Evolutionary conservation across 2,888 invertebrate genomes (phyloP), one percentile per base, ranked within the genome.

Genomic region (Parnassius smintheus): DNA sequence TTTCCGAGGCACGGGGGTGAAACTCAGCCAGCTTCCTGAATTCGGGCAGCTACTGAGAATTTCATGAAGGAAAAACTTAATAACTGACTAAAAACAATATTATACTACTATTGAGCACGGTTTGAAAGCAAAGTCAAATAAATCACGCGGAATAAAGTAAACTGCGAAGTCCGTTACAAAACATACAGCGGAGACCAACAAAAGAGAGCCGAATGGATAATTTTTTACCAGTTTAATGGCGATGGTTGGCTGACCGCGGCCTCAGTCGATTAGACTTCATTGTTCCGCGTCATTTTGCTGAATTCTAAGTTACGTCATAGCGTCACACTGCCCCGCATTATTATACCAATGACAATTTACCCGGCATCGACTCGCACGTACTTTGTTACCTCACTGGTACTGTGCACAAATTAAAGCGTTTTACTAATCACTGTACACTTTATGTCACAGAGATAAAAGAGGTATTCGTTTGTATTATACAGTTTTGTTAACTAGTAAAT

Each of bases 241-340:
- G 41, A 18, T 49, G 57, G 41, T 57, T 48, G 50, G 50, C 13
- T 57, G 41, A 13, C 13, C 49, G 49, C 57, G 35, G 41, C 53
- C 41, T 42, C 57, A 42, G 57, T 41, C 82, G 84, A 88, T 86
- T 86, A 85, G 78, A 2, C 72, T 76, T 70, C 74, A 77, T 75
- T 74, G 82, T 81, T 80, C 77, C 81, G 82, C 81, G 83, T 83
- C 83, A 85, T 85, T 85, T 80, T 80, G 80, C 77, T 81, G 81
- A 86, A 88, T 88, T 65, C 68, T 72, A 72, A 71, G 71, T 88
- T 89, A 82, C 88, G 75, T 85, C 83, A 88, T 67, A 68, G 64
- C 71, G 72, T 72, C 77, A 73, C 69, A 68, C 73, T 70, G 68
- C 55, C 56, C 57, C 46, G 18, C 18, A 18, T 56, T 68, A 76